Percentiles rank a stretch among this genome's conserved stretches.
phyloP scores from a whole-genome alignment of 1,140 invertebrate genomes.

The Mycetomoellerius zeteki region DNA sequence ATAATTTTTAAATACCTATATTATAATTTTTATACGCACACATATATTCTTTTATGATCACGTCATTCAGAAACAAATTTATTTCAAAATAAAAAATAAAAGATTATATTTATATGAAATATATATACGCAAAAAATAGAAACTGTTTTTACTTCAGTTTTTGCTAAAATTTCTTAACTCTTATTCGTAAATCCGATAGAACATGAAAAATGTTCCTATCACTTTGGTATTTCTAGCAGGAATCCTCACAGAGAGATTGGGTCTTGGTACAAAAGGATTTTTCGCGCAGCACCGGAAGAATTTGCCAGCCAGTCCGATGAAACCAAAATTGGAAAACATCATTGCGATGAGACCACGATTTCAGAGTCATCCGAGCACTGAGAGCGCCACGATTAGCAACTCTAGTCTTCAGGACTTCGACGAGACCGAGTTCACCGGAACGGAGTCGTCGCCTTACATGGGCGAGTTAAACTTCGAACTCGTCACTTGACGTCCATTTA shows the following conservation, averaged over 20 bases:
- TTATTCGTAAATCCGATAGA: neutral
- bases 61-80: neutral
- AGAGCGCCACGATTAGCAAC: slow-evolving; percentile 89
- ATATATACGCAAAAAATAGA: neutral
- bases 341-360: slow-evolving; percentile 54
- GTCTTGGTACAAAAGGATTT: slow-evolving; percentile 74
- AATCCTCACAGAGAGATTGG: slow-evolving; percentile 77
- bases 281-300: slow-evolving; percentile 75
- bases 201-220: neutral
- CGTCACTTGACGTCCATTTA: slow-evolving; percentile 76
- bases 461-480: slow-evolving; percentile 88
- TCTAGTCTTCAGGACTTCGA: slow-evolving; percentile 91
- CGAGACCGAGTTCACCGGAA: slow-evolving; percentile 89
- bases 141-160: neutral
- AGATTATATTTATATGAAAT: neutral
- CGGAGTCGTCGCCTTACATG: slow-evolving; percentile 90
- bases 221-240: slow-evolving; percentile 54
- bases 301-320: slow-evolving; percentile 21
- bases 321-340: slow-evolving; percentile 43
- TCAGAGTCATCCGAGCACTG: slow-evolving; percentile 80
- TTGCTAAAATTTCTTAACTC: neutral
- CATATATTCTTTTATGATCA: neutral
- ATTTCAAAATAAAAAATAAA: neutral
- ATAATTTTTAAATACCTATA: neutral
- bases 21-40: neutral